phyloP scores from a whole-genome alignment of 2,113 vertebrate species.

The Trogon melanurus region DNA sequence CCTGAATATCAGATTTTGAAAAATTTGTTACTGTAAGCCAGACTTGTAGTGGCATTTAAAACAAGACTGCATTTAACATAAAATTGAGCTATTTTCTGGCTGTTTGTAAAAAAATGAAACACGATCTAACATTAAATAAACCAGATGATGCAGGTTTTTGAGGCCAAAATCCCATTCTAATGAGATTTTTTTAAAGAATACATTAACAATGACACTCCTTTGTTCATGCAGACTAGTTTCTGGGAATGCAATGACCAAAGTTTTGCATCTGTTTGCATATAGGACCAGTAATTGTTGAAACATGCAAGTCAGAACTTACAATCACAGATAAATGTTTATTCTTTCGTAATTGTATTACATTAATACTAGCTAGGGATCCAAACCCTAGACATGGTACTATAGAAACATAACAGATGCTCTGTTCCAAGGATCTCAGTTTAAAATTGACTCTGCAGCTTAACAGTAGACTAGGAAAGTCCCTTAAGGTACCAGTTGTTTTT shows the following conservation, averaged over 20 bases:
- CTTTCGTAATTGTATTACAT: background rate
- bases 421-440: background rate
- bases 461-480: background rate
- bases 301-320: background rate
- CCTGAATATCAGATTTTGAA: background rate
- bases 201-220: background rate
- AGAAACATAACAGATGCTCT: background rate
- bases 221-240: background rate
- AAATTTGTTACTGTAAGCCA: background rate
- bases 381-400: background rate
- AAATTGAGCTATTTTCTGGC: background rate
- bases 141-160: background rate
- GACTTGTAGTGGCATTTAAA: background rate
- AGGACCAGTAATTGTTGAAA: background rate
- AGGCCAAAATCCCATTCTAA: background rate
- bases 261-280: background rate
- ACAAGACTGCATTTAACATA: background rate
- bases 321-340: background rate
- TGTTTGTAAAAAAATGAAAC: conserved; percentile 1
- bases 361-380: background rate
- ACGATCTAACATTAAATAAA: background rate
- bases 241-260: background rate
- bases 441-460: background rate
- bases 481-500: background rate
- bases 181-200: background rate